Base-by-base conservation (phyloP, 2,888 invertebrate genomes). In the Bhutanitis thaidina region DNA sequence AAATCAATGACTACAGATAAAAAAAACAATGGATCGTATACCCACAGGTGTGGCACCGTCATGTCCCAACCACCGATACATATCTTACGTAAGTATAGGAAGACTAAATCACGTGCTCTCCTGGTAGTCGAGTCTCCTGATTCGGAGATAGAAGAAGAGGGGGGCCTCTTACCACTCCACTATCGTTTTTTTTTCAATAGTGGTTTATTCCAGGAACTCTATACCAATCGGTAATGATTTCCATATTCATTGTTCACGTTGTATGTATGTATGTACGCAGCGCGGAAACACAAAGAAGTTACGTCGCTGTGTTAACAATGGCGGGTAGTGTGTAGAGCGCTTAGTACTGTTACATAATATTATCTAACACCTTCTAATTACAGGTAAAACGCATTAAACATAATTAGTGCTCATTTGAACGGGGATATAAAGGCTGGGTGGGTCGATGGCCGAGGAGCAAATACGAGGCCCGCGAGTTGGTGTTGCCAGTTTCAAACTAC, bases 331-430 rank as follows among this genome's bases (percentile, higher is more conserved):
- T 14, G 44, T 35, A 9, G 8, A 81, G 79, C 76, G 67, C 67
- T 69, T 70, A 70, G 75, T 74, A 69, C 82, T 81, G 85, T 74
- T 83, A 75, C 77, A 75, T 77, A n/a, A n/a, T n/a, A 78, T 85
- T 77, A 69, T 72, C 80, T 77, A 77, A 84, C 87, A 82, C 86
- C 83, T 81, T 65, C 85, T 88, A 87, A 88, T 88, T 86, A 81
- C 83, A 78, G 80, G 81, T 82, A 80, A 83, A 83, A 79, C 82
- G 84, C 78, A 82, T 83, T 80, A 78, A 77, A 81, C 80, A 72
- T 79, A 84, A 81, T 88, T 86, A 86, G 86, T 82, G 71, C 72
- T 78, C 73, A 79, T 83, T 83, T 77, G 78, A 75, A 72, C 71
- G 80, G n/a, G n/a, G 77, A 78, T 79, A 80, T 78, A 80, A 77